phyloP scores from a whole-genome alignment of 1,140 invertebrate species.

The Harpegnathos saltator region DNA sequence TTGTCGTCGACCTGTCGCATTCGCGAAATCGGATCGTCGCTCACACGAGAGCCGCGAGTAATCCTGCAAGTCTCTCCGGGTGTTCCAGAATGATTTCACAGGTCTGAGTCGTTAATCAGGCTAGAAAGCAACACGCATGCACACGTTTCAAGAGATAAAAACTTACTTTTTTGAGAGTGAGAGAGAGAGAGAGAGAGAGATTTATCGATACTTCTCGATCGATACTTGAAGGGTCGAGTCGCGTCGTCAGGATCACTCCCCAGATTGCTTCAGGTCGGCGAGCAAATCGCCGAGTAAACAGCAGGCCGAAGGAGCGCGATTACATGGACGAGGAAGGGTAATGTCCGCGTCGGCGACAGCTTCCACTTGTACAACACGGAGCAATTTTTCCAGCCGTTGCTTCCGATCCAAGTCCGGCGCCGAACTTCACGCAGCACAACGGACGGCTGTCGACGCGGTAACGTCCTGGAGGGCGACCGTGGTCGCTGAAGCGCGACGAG shows the following conservation, averaged over 20 bases:
- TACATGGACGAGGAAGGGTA: slow-evolving; percentile 15
- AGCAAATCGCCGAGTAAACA: background rate
- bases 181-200: no score
- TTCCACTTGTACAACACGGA: slow-evolving; percentile 41
- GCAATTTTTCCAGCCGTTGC: slow-evolving; percentile 64
- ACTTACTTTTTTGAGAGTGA: no score
- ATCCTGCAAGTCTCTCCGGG: no score
- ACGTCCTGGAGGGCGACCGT: slow-evolving; percentile 26
- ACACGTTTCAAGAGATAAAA: no score
- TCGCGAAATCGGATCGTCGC: no score
- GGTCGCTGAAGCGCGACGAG: slow-evolving; percentile 56
- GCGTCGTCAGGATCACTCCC: background rate
- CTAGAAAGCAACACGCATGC: no score
- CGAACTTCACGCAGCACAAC: slow-evolving; percentile 52
- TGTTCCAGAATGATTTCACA: no score
- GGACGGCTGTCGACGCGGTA: slow-evolving; percentile 17
- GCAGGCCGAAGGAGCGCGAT: background rate
- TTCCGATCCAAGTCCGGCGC: slow-evolving; percentile 55
- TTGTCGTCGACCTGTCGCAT: no score
- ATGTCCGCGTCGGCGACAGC: background rate
- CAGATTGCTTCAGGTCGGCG: background rate
- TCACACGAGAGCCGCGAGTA: no score
- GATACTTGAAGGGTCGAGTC: no score
- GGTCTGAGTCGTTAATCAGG: no score
- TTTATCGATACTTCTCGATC: no score